A percentile compares a stretch with the other conserved stretches of the same genome.
These are phyloP conservation scores for Torymus texanus DNA, from an alignment of 2,888 invertebrate species.

Conservation along the genomic window DNA sequence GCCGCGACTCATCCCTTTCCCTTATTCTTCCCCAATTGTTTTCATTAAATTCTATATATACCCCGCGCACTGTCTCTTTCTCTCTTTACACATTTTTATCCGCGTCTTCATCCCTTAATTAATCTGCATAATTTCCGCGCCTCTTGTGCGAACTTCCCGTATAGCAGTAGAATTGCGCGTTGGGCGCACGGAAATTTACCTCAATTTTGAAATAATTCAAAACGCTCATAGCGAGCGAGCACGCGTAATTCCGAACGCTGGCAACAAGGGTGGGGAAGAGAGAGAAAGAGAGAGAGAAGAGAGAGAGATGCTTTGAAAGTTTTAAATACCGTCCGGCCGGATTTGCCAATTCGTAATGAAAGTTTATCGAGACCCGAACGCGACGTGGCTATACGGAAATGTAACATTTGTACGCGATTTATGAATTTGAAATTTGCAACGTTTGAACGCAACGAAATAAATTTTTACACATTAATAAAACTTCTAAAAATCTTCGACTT, in stretches of 20 bases:
- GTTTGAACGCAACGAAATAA: too few relatives aligned
- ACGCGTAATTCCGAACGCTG: not conserved
- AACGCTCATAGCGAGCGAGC: not conserved
- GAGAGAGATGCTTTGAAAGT: not conserved
- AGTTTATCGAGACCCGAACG: conserved; percentile 23
- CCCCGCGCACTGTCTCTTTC: not conserved
- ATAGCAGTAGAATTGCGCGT: not conserved
- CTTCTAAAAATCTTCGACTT: too few relatives aligned
- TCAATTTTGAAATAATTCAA: conserved; percentile 22
- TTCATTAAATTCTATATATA: conserved; percentile 17
- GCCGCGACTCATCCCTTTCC: not conserved
- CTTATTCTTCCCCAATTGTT: conserved; percentile 32
- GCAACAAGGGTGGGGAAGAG: too few relatives aligned
- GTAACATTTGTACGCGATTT: too few relatives aligned
- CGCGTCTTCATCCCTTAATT: conserved; percentile 29
- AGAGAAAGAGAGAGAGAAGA: not conserved
- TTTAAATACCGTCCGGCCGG: conserved; percentile 23
- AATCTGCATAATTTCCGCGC: conserved; percentile 22
- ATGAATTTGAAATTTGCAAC: too few relatives aligned
- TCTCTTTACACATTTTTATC: conserved; percentile 1
- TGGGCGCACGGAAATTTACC: not conserved
- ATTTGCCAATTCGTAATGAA: conserved; percentile 13
- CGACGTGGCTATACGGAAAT: too few relatives aligned
- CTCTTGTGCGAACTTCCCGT: not conserved
- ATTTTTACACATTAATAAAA: too few relatives aligned